phyloP scores from a whole-genome alignment of 1,140 invertebrate species.

The Leptoteleia sp. region DNA sequence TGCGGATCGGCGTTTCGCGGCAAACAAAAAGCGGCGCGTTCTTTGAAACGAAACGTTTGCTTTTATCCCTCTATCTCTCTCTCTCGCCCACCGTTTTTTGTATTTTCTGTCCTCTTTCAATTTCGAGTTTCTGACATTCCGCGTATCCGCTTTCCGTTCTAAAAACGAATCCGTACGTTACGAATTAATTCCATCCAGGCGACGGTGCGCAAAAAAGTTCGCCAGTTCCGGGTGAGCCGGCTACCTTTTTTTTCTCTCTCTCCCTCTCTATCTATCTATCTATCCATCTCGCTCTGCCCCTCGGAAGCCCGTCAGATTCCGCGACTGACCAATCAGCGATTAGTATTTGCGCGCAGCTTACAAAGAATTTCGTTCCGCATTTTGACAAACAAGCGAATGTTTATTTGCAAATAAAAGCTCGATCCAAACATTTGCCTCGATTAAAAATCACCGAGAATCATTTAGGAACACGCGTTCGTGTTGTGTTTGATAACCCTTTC shows the following conservation, averaged over 20 bases:
- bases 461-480: too few relatives aligned
- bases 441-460: too few relatives aligned
- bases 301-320: constrained; percentile 22
- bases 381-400: constrained; percentile 19
- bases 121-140: constrained; percentile 9
- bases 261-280: too few relatives aligned
- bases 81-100: too few relatives aligned
- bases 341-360: constrained; percentile 11
- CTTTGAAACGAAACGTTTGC: neutral
- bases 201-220: constrained; percentile 21
- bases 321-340: constrained; percentile 28
- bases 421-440: constrained; percentile 11
- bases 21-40: neutral
- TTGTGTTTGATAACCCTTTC: too few relatives aligned
- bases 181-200: constrained; percentile 39
- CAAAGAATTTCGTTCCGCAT: constrained; percentile 3
- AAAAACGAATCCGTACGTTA: constrained; percentile 29
- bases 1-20: neutral
- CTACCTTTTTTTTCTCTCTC: neutral
- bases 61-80: too few relatives aligned
- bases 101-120: too few relatives aligned
- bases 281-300: too few relatives aligned
- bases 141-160: constrained; percentile 17
- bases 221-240: constrained; percentile 5
- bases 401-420: constrained; percentile 2